These are phyloP conservation scores for Odontesthes bonariensis DNA, from an alignment of 2,113 vertebrate species.

Conservation along the genomic window DNA sequence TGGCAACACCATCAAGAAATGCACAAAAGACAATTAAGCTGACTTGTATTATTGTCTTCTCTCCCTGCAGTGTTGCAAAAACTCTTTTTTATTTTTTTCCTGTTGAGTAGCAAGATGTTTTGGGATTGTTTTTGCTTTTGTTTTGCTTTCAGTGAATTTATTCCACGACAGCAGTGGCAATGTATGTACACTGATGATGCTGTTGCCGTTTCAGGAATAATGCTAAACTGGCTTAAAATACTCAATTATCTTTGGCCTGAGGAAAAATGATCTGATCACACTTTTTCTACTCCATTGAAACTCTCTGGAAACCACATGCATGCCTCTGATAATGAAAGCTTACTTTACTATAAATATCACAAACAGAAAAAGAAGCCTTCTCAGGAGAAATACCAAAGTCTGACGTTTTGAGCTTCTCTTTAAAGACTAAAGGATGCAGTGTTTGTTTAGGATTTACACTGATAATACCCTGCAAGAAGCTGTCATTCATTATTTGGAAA, in stretches of 20 bases:
- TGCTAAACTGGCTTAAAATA: constrained; percentile 35
- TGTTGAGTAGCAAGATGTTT: not conserved
- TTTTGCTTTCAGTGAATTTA: not conserved
- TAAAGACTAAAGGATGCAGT: too few relatives aligned
- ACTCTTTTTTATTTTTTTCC: not conserved
- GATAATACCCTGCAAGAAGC: too few relatives aligned
- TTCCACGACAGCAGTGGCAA: not conserved
- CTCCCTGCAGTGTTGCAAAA: not conserved
- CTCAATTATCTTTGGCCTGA: constrained; percentile 29
- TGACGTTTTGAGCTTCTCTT: too few relatives aligned
- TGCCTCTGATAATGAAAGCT: not conserved
- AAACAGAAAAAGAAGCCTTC: too few relatives aligned
- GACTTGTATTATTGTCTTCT: constrained; percentile 15
- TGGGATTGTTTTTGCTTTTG: not conserved
- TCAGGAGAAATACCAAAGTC: too few relatives aligned
- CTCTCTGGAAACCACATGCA: not conserved
- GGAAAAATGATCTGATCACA: not conserved
- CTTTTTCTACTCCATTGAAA: not conserved
- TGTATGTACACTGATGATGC: not conserved
- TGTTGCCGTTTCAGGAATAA: constrained; percentile 1
- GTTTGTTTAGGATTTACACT: too few relatives aligned
- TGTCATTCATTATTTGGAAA: too few relatives aligned
- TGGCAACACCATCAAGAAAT: not conserved
- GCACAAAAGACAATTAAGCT: not conserved
- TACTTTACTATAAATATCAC: too few relatives aligned